Percentiles rank a stretch among this genome's conserved stretches.
Conservation (phyloP, 2,888 invertebrate species). For the Caenorhabditis sp. region DNA sequence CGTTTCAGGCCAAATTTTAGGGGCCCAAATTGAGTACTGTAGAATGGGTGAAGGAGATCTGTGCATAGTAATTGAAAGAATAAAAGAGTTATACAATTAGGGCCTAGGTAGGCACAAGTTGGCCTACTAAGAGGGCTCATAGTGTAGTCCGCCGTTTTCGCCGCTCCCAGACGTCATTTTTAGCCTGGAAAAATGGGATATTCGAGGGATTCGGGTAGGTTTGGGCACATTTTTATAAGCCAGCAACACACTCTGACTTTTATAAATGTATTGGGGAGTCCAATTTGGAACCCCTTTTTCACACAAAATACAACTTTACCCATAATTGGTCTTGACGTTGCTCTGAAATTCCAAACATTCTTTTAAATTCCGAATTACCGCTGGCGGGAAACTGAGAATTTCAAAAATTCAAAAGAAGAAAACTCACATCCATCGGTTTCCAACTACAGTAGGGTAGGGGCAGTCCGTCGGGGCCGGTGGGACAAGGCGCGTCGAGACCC, state of each 20-base stretch:
- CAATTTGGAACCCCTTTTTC: background rate
- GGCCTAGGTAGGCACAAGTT: slow-evolving; percentile 71
- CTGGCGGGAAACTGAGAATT: too few relatives aligned
- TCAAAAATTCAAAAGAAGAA: too few relatives aligned
- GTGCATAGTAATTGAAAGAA: background rate
- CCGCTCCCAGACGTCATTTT: slow-evolving; percentile 50
- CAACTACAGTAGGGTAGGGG: slow-evolving; percentile 87
- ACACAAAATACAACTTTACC: slow-evolving; percentile 42
- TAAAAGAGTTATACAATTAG: background rate
- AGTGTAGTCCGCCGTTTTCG: slow-evolving; percentile 31
- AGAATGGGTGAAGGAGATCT: background rate
- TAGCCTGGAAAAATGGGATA: slow-evolving; percentile 36
- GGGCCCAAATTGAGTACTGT: background rate
- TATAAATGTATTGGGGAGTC: slow-evolving; percentile 14
- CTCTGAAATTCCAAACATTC: too few relatives aligned
- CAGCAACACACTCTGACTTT: slow-evolving; percentile 40
- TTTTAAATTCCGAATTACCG: too few relatives aligned
- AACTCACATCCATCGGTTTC: slow-evolving; percentile 64
- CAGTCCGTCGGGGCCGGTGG: slow-evolving; percentile 91
- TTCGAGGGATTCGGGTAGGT: too few relatives aligned
- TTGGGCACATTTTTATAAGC: slow-evolving; percentile 29
- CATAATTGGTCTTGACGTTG: slow-evolving; percentile 59
- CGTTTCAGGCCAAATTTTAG: too few relatives aligned
- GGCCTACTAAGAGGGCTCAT: background rate
- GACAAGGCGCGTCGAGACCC: slow-evolving; percentile 97